These are phyloP conservation scores for Diadumene lineata DNA, from an alignment of 92 coral and sea anemone species.

Conservation along the genomic window DNA sequence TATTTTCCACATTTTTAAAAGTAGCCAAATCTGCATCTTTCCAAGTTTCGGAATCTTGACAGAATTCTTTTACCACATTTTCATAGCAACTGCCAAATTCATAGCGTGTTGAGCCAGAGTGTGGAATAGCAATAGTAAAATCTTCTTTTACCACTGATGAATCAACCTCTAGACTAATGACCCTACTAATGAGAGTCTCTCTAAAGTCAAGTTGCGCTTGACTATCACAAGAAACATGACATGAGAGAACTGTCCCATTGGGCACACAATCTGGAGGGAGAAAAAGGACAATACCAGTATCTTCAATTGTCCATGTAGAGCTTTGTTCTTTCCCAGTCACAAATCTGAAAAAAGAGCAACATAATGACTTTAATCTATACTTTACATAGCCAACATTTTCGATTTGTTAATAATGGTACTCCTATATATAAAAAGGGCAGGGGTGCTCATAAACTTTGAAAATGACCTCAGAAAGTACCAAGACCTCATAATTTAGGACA, in stretches of 20 bases:
- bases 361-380: too few species aligned
- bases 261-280: neutral
- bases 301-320: constrained; percentile 2
- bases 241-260: neutral
- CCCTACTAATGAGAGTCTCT: constrained; percentile 26
- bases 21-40: neutral
- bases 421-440: too few species aligned
- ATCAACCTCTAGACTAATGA: constrained; percentile 9
- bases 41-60: constrained; percentile 1
- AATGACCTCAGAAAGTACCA: too few species aligned
- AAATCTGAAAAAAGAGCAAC: neutral
- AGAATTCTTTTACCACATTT: constrained; percentile 12
- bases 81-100: constrained; percentile 4
- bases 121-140: constrained; percentile 10
- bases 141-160: neutral
- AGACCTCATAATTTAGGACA: too few species aligned
- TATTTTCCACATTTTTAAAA: constrained; percentile 8
- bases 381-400: too few species aligned
- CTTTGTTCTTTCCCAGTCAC: neutral
- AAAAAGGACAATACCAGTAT: constrained; percentile 12
- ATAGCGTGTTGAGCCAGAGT: too few species aligned
- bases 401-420: too few species aligned
- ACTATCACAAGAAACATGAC: neutral
- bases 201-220: neutral
- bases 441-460: too few species aligned